These are phyloP conservation scores for Epiblema foenella DNA, from an alignment of 2,888 invertebrate species.

Conservation along the genomic window DNA sequence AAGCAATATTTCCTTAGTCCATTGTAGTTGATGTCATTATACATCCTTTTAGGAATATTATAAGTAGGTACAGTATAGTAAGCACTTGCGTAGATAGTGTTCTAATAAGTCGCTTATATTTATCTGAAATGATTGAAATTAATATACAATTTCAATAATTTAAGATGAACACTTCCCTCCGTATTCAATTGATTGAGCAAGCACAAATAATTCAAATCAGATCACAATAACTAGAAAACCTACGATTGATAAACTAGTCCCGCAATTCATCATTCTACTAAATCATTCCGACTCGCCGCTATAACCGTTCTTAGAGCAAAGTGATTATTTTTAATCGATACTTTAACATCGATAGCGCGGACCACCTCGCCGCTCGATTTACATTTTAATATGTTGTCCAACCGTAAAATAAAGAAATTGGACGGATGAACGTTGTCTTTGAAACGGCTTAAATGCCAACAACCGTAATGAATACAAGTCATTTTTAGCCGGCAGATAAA, in stretches of 20 bases:
- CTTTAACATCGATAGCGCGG: constrained; percentile 54
- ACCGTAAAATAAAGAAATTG: constrained; percentile 83
- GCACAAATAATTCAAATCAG: constrained; percentile 4
- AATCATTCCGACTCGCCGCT: constrained; percentile 28
- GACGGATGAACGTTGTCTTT: constrained; percentile 54
- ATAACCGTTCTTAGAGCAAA: constrained; percentile 24
- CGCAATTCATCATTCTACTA: constrained; percentile 22
- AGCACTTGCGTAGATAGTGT: too few species aligned
- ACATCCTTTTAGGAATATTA: too few species aligned
- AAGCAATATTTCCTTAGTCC: too few species aligned
- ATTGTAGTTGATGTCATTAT: too few species aligned
- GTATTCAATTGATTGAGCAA: constrained; percentile 9
- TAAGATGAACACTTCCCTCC: too few species aligned
- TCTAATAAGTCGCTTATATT: too few species aligned
- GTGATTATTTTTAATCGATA: constrained; percentile 54
- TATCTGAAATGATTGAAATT: too few species aligned
- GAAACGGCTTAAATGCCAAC: constrained; percentile 11
- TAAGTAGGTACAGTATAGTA: too few species aligned
- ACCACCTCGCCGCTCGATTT: constrained; percentile 80
- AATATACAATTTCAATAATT: too few species aligned
- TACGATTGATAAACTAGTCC: constrained; percentile 15
- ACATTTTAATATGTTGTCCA: constrained; percentile 82
- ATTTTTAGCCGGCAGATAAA: constrained; percentile 55
- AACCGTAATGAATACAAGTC: background rate
- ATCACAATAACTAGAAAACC: constrained; percentile 17